Percentiles rank a stretch among this genome's conserved stretches.
These are phyloP conservation scores for Gallinago stenura DNA, from an alignment of 2,797 vertebrate species.

Conservation along the genomic window DNA sequence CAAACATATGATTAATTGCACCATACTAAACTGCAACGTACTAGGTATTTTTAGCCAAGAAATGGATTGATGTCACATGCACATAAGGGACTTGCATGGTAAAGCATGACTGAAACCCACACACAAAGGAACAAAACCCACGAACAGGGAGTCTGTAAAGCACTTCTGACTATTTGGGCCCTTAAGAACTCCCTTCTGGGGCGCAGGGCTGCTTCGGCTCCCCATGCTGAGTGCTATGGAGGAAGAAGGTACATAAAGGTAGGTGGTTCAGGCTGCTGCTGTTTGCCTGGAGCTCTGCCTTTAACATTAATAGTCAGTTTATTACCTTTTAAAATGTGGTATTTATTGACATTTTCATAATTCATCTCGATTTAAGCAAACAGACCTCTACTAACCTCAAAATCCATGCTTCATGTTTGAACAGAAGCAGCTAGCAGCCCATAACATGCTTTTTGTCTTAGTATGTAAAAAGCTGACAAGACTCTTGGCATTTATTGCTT, in stretches of 20 bases:
- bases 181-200: not conserved
- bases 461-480: not conserved
- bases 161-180: not conserved
- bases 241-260: not conserved
- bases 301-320: not conserved
- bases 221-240: not conserved
- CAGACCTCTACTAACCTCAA: not conserved
- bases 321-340: not conserved
- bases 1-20: not conserved
- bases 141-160: fast-evolving
- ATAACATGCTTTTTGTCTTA: not conserved
- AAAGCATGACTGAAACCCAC: not conserved
- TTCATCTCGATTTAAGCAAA: not conserved
- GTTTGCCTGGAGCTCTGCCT: not conserved
- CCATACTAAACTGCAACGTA: fast-evolving
- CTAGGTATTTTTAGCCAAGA: not conserved
- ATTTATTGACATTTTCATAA: conserved; percentile 41
- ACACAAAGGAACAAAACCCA: not conserved
- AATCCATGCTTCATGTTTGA: not conserved
- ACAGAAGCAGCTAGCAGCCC: not conserved
- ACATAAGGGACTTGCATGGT: fast-evolving
- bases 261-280: not conserved
- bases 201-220: not conserved
- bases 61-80: not conserved
- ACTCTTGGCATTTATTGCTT: not conserved